These are phyloP conservation scores for Trochalopteron elliotii DNA, from an alignment of 2,113 vertebrate genomes.

Conservation along the genomic window DNA sequence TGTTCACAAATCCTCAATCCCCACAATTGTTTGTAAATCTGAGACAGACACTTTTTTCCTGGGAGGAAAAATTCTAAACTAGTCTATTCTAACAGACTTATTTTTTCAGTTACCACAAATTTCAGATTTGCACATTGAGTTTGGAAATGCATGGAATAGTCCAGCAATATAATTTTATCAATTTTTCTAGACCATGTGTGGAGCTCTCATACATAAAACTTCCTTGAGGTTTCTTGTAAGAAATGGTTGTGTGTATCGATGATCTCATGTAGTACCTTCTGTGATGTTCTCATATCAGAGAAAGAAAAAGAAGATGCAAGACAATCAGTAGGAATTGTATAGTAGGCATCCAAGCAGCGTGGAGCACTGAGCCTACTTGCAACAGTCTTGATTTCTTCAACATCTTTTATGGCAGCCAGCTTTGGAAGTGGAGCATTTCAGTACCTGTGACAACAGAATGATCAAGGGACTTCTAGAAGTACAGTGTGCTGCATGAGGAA, in stretches of 20 bases:
- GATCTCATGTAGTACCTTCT: neutral
- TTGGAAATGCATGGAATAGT: neutral
- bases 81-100: neutral
- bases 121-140: neutral
- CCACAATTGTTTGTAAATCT: neutral
- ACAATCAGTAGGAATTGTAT: neutral
- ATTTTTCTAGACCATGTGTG: neutral
- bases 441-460: neutral
- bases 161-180: neutral
- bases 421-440: neutral
- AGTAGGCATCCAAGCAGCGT: neutral
- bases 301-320: neutral
- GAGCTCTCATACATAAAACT: neutral
- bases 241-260: neutral
- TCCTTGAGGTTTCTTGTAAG: neutral
- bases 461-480: neutral
- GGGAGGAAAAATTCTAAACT: accelerated
- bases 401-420: neutral
- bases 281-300: neutral
- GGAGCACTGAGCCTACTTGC: neutral
- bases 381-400: neutral
- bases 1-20: neutral
- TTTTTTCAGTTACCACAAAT: neutral
- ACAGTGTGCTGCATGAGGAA: neutral
- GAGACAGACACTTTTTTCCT: neutral